phyloP scores from a whole-genome alignment of 1,140 invertebrate genomes.

The Eriocheir sinensis region DNA sequence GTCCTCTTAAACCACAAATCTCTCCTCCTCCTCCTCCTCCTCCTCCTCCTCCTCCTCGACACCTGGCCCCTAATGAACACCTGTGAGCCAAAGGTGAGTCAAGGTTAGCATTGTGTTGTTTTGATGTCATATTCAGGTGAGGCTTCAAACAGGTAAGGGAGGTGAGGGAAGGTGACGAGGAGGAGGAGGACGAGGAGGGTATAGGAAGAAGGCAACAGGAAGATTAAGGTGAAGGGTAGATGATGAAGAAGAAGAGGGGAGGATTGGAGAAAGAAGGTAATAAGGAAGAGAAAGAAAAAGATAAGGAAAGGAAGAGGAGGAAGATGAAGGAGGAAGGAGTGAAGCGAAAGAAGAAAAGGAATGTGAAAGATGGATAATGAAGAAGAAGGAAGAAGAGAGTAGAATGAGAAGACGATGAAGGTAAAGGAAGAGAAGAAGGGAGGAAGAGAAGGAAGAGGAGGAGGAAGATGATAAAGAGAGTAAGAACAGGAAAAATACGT shows the following conservation, averaged over 20 bases:
- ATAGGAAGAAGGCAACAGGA: neutral
- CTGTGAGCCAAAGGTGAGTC: neutral
- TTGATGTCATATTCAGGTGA: neutral
- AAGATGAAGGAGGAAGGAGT: too few species aligned
- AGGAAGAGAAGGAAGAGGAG: too few species aligned
- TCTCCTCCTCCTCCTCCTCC: too few species aligned
- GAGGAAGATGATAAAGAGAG: neutral
- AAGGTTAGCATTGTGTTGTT: neutral
- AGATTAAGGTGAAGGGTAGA: neutral
- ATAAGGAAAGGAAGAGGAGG: too few species aligned
- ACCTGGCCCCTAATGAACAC: neutral
- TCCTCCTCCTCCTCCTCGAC: constrained; percentile 7
- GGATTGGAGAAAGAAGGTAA: neutral
- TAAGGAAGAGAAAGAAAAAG: neutral
- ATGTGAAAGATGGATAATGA: too few species aligned
- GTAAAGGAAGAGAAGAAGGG: too few species aligned
- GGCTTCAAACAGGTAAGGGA: neutral
- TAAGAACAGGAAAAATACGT: too few species aligned
- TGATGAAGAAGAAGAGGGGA: neutral
- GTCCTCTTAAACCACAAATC: too few species aligned
- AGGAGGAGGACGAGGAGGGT: neutral
- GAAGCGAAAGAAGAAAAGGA: too few species aligned
- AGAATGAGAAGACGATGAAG: too few species aligned
- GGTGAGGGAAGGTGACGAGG: neutral
- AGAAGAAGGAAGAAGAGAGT: too few species aligned